These are phyloP conservation scores for Antigone vipio DNA, from an alignment of 2,113 vertebrate genomes.

Conservation along the genomic window DNA sequence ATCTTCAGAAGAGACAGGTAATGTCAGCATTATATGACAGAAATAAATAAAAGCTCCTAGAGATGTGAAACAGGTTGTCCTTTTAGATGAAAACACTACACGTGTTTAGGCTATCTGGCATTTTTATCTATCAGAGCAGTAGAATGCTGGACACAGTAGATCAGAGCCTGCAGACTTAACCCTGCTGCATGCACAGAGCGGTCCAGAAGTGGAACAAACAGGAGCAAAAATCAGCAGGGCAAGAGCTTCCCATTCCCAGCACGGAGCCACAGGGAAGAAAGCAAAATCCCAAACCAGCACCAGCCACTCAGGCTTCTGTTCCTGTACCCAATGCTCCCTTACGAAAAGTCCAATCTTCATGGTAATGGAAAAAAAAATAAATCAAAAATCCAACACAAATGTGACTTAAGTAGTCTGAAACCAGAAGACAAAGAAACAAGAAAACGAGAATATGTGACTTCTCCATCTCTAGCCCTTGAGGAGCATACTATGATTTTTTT, in stretches of 20 bases:
- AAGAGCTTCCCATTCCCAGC: neutral
- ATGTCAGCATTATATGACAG: neutral
- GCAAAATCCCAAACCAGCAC: neutral
- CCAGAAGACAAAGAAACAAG: neutral
- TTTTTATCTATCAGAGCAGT: neutral
- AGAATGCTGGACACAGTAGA: neutral
- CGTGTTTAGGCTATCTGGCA: neutral
- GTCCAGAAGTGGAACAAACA: neutral
- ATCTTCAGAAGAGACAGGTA: neutral
- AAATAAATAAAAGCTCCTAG: neutral
- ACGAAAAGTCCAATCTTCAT: rapidly evolving
- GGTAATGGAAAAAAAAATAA: neutral
- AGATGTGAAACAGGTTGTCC: neutral
- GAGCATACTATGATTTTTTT: neutral
- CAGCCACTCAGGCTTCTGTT: neutral
- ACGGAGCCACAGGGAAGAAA: neutral
- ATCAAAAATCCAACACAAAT: neutral
- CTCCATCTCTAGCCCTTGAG: neutral
- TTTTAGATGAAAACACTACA: neutral
- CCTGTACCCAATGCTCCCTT: neutral
- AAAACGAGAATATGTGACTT: rapidly evolving
- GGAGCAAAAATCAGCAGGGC: neutral
- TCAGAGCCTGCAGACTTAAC: neutral
- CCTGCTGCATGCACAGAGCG: too few species aligned
- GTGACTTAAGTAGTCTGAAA: neutral